phyloP scores from a whole-genome alignment of 2,888 invertebrate genomes.

The Microchrysa polita region DNA sequence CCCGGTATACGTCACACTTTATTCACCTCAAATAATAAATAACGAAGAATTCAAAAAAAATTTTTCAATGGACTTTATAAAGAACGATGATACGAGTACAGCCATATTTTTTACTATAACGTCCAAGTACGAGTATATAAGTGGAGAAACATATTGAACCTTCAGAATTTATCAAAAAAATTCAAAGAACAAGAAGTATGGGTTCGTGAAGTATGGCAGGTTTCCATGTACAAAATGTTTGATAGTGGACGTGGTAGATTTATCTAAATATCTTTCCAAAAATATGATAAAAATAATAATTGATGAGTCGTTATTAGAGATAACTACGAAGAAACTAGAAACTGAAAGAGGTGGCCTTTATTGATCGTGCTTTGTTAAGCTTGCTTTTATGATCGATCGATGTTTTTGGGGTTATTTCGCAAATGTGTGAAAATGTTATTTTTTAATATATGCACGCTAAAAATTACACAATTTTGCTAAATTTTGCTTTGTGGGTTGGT shows the following conservation, averaged over 20 bases:
- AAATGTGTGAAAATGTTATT: no score
- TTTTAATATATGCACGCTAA: no score
- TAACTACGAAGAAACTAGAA: conserved; percentile 1
- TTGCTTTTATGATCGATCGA: not conserved
- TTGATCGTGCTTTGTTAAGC: conserved; percentile 32
- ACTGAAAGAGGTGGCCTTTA: conserved; percentile 25
- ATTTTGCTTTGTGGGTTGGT: no score
- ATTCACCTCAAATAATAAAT: conserved; percentile 1
- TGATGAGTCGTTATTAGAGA: conserved; percentile 19
- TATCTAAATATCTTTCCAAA: no score
- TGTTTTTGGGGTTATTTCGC: not conserved
- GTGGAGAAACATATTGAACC: not conserved
- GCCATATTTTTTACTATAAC: not conserved
- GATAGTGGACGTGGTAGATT: not conserved
- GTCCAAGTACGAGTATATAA: not conserved
- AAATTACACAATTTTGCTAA: no score
- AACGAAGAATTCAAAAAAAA: conserved; percentile 1
- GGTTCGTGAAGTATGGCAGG: no score
- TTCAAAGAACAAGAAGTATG: not conserved
- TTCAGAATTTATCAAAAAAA: not conserved
- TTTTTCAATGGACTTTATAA: not conserved
- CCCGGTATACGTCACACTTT: no score
- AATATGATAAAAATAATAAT: conserved; percentile 10
- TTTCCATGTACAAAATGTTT: not conserved
- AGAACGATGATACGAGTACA: not conserved